Evolutionary conservation across 2,113 vertebrate genomes (phyloP), one percentile per base, ranked within the genome.

Genomic region (Saguinus imperator): DNA sequence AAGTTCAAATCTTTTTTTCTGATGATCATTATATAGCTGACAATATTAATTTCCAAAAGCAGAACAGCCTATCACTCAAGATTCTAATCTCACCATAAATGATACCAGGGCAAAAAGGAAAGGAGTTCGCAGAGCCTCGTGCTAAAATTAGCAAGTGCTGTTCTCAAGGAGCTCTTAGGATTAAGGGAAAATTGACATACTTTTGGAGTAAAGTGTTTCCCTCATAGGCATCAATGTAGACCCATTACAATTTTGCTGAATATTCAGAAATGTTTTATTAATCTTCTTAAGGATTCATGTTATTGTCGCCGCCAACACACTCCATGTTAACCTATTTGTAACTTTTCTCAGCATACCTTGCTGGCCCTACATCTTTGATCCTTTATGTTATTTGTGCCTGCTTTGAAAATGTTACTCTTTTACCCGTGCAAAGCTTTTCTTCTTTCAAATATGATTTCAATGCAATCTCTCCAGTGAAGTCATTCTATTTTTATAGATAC

Each of bases 1-100:
- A 64, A 97, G 96, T 98, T 98, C 95, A 97, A 11, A 90, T 97
- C 72, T 91, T 96, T 97, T 97, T 97, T 96, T 43, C 96, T 86
- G 55, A 82, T 93, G 95, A 80, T 77, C 32, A 7, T 91, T 91
- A 16, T 92, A 64, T 84, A 93, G 94, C 80, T 94, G 35, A 89
- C 94, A 92, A 94, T 95, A 94, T 87, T 97, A 85, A 95, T 97
- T 97, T 97, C 94, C 87, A 92, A 84, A 95, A 73, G 76, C 72
- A 75, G 45, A 70, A 18, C 50, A 89, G 70, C 76, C 91, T 77
- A 68, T 97, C 92, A n/a, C 86, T 97, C 90, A 93, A 86, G 96
- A 98, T 93, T 23, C 81, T 97, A 95, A 97, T 97, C 96, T 96
- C 91, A 87, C 57, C 76, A 68, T 76, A 89, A 97, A 82, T 57